A percentile compares a stretch with the other conserved stretches of the same genome.
These are phyloP conservation scores for Calliphora vomitoria DNA, from an alignment of 2,888 invertebrate genomes.

Conservation along the genomic window DNA sequence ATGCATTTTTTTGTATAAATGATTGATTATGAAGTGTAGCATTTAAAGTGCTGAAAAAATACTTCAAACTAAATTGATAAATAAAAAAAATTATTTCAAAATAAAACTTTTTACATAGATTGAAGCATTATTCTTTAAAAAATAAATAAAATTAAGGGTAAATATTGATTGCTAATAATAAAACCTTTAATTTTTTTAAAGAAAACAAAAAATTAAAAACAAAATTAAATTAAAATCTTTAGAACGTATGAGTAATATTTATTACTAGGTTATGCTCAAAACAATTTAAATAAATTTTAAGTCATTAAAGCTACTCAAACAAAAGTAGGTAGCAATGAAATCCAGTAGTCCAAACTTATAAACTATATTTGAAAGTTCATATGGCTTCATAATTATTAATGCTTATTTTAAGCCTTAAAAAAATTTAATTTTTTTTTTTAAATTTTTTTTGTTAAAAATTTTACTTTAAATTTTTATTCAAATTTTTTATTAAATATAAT, in stretches of 20 bases:
- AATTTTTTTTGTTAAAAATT: no score
- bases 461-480: no score
- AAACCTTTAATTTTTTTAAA: neutral
- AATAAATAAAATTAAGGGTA: neutral
- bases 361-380: no score
- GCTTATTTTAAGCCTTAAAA: no score
- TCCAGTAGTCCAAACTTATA: no score
- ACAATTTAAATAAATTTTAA: no score
- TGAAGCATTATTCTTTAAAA: neutral
- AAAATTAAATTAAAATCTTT: neutral
- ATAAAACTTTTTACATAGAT: neutral
- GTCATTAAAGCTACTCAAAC: no score
- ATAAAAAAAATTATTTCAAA: neutral
- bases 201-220: neutral
- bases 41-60: conserved; percentile 3
- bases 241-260: neutral
- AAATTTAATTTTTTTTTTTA: no score
- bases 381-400: no score
- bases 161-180: neutral
- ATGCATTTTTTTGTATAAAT: neutral
- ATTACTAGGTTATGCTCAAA: neutral
- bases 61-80: neutral
- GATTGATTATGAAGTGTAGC: conserved; percentile 31
- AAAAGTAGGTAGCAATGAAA: no score
- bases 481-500: no score